These are phyloP conservation scores for Botia kubotai DNA, from an alignment of 2,797 vertebrate species.

Conservation along the genomic window DNA sequence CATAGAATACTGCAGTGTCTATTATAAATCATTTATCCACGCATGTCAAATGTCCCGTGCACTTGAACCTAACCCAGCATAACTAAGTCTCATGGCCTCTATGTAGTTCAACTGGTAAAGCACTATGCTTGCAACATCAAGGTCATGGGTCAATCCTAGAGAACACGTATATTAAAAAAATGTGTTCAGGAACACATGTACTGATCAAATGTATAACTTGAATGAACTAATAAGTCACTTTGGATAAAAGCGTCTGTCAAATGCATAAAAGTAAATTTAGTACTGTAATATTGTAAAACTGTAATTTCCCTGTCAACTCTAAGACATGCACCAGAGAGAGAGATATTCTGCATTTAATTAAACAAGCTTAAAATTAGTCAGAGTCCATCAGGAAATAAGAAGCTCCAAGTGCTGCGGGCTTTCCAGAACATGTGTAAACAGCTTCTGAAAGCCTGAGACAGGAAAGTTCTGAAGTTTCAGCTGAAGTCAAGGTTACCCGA, in stretches of 20 bases:
- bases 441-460: slow-evolving; percentile 10
- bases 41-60: background rate
- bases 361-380: slow-evolving; percentile 60
- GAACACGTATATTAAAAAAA: too few relatives aligned
- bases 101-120: background rate
- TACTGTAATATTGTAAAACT: too few relatives aligned
- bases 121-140: too few relatives aligned
- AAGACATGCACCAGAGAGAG: slow-evolving; percentile 33
- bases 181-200: too few relatives aligned
- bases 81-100: background rate
- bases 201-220: too few relatives aligned
- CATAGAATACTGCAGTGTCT: too few relatives aligned
- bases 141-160: too few relatives aligned
- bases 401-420: slow-evolving; percentile 28
- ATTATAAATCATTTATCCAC: too few relatives aligned
- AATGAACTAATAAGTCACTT: too few relatives aligned
- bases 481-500: slow-evolving; percentile 43
- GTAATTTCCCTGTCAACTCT: slow-evolving; percentile 27
- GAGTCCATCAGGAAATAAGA: slow-evolving; percentile 59
- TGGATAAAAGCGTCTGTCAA: too few relatives aligned
- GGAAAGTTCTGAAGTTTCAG: slow-evolving; percentile 42
- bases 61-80: background rate
- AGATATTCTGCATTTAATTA: slow-evolving; percentile 56
- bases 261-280: too few relatives aligned
- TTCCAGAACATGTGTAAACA: slow-evolving; percentile 43